Evolutionary conservation across 64 coral and sea anemone species (phyloP).

Genomic region (Anthopleura sola): DNA sequence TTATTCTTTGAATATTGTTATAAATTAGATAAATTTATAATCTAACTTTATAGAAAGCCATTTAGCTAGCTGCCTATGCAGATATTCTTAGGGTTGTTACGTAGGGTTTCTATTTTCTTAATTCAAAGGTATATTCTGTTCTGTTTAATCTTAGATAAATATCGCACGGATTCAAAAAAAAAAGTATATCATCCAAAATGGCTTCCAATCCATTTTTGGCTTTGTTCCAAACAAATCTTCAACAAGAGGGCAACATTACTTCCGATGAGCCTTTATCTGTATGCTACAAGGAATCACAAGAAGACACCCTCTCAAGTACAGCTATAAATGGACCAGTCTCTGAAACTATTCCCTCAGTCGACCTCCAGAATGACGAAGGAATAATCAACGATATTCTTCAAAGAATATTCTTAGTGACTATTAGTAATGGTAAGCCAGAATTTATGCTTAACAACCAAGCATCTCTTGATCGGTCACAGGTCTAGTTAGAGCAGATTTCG

Average conservation of each 20-base stretch:
- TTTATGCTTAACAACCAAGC: too few relatives aligned
- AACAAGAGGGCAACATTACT: neutral
- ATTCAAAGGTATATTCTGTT: neutral
- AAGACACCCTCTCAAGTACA: neutral
- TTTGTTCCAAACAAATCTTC: neutral
- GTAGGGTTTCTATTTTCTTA: neutral
- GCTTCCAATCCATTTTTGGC: conserved; percentile 27
- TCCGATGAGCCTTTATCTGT: neutral
- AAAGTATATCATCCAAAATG: neutral
- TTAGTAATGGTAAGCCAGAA: conserved; percentile 36
- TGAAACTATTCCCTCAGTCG: neutral
- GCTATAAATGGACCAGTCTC: neutral
- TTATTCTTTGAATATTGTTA: too few relatives aligned
- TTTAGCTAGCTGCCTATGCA: too few relatives aligned
- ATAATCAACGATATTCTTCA: conserved; percentile 70
- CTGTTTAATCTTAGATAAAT: neutral
- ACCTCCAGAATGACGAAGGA: neutral
- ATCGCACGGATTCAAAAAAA: neutral
- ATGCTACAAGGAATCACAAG: neutral
- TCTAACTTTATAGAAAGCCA: too few relatives aligned
- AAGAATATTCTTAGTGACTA: conserved; percentile 53
- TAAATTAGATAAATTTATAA: too few relatives aligned
- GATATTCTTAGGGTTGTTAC: too few relatives aligned
- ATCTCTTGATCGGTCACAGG: too few relatives aligned
- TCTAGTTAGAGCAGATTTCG: too few relatives aligned